These are phyloP conservation scores for Drosophila malerkotliana DNA, from an alignment of 1,140 invertebrate genomes.

Conservation along the genomic window DNA sequence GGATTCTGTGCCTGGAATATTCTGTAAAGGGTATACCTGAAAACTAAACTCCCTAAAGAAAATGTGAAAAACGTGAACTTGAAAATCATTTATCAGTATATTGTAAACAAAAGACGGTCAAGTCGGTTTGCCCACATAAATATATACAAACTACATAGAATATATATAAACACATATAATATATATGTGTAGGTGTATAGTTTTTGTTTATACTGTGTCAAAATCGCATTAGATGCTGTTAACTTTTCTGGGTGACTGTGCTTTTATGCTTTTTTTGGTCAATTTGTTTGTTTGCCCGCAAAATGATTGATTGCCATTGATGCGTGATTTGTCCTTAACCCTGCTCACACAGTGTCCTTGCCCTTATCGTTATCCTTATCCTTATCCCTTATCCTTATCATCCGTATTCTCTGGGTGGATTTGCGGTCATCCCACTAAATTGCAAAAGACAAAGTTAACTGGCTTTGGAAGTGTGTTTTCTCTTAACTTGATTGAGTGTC, in stretches of 20 bases:
- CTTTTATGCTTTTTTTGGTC: constrained; percentile 39
- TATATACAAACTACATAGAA: background rate
- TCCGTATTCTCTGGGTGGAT: constrained; percentile 25
- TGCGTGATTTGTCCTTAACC: constrained; percentile 78
- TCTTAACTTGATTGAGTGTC: constrained; percentile 18
- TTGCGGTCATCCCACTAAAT: constrained; percentile 50
- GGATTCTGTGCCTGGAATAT: background rate
- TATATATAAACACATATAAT: background rate
- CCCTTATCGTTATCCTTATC: constrained; percentile 7
- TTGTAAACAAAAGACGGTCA: constrained; percentile 56
- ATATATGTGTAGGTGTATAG: constrained; percentile 4
- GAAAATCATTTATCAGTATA: no score
- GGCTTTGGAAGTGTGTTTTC: background rate
- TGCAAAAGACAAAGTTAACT: constrained; percentile 34
- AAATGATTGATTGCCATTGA: constrained; percentile 81
- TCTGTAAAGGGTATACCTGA: background rate
- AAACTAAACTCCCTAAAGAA: no score
- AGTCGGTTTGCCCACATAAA: background rate
- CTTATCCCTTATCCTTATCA: background rate
- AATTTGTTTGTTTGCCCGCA: constrained; percentile 67
- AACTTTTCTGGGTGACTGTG: constrained; percentile 59
- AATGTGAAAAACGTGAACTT: no score
- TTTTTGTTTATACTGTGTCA: constrained; percentile 60
- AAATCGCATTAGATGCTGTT: constrained; percentile 81
- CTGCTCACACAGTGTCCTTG: constrained; percentile 41